Percentiles rank a stretch among this genome's conserved stretches.
These are phyloP conservation scores for Dryoscopus gambensis DNA, from an alignment of 2,113 vertebrate species.

Conservation along the genomic window DNA sequence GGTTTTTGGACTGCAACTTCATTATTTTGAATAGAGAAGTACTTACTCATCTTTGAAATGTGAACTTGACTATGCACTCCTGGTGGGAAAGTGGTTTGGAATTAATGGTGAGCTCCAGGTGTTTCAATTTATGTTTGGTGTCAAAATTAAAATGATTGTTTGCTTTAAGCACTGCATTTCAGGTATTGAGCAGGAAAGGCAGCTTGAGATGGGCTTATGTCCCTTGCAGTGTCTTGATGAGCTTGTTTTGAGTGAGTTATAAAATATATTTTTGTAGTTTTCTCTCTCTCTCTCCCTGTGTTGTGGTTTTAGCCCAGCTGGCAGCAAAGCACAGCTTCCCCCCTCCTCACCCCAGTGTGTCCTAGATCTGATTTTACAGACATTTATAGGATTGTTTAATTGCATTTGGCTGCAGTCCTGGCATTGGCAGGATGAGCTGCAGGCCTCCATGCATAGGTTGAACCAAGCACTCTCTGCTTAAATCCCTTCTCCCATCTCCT, in stretches of 20 bases:
- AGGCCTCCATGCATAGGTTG: neutral
- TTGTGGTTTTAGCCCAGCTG: neutral
- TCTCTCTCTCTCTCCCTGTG: neutral
- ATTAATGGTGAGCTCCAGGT: neutral
- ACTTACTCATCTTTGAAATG: neutral
- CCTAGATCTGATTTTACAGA: neutral
- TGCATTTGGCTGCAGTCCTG: neutral
- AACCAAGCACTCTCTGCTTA: neutral
- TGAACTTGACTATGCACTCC: neutral
- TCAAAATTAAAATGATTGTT: neutral
- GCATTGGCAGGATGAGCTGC: neutral
- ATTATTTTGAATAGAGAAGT: neutral
- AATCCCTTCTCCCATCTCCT: neutral
- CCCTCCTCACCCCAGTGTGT: neutral
- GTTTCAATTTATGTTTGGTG: neutral
- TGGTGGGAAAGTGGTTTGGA: neutral
- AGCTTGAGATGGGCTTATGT: neutral
- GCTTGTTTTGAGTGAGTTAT: neutral
- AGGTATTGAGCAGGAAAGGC: neutral
- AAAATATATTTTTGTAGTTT: neutral
- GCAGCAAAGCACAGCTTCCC: neutral
- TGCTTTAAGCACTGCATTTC: neutral
- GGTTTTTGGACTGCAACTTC: neutral
- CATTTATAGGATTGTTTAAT: neutral
- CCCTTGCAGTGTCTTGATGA: neutral